Conservation (phyloP, 2,888 invertebrate species). For the Euzetes globulus region DNA sequence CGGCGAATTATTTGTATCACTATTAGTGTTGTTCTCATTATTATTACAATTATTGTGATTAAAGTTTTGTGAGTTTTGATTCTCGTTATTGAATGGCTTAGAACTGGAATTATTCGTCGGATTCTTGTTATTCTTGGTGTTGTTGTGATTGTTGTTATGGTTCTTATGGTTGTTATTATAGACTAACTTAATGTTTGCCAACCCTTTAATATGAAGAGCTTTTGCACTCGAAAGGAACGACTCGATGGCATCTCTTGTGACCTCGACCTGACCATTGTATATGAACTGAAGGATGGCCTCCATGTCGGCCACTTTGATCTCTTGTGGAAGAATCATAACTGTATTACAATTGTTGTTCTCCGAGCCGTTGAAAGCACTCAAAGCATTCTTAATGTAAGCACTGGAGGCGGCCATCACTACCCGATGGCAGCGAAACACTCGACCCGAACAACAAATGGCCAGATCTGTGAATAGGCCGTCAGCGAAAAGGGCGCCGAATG, state of each 20-base stretch:
- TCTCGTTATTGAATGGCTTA: not conserved
- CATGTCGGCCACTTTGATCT: constrained; percentile 32
- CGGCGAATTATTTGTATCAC: not conserved
- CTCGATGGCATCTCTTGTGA: constrained; percentile 32
- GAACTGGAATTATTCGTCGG: not conserved
- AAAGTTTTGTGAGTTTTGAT: not conserved
- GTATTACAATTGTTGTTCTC: constrained; percentile 32
- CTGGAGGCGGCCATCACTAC: constrained; percentile 35
- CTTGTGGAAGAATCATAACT: constrained; percentile 33
- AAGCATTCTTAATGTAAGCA: constrained; percentile 32
- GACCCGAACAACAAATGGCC: constrained; percentile 34
- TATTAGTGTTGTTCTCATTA: constrained; percentile 15
- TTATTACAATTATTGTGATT: constrained; percentile 9
- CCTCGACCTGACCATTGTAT: constrained; percentile 35
- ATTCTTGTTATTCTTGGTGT: constrained; percentile 1
- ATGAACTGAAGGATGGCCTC: constrained; percentile 36
- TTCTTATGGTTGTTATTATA: constrained; percentile 29
- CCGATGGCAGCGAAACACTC: constrained; percentile 34
- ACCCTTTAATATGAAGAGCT: constrained; percentile 33
- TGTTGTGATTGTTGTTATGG: not conserved
- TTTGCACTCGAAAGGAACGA: constrained; percentile 31
- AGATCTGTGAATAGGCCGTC: constrained; percentile 34
- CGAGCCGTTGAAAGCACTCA: constrained; percentile 32
- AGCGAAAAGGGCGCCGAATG: constrained; percentile 31
- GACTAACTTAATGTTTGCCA: constrained; percentile 34